Conservation (phyloP, 2,888 invertebrate genomes). For the Cephonodes hylas region DNA sequence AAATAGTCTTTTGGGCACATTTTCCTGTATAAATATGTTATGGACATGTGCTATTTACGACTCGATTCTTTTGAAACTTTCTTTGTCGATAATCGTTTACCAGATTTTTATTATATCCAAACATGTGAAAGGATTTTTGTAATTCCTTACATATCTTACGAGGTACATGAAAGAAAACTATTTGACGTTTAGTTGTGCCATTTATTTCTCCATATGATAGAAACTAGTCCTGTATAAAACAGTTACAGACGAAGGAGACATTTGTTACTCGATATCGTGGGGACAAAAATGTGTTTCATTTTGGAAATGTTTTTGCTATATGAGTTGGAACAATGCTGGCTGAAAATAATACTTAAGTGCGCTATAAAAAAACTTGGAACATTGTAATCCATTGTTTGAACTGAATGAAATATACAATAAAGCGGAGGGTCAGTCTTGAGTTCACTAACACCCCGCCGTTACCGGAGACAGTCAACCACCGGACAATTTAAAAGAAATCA, state of each 20-base stretch:
- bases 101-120: background rate
- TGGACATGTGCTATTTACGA: background rate
- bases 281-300: background rate
- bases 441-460: slow-evolving; percentile 15
- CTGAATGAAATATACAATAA: background rate
- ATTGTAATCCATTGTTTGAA: slow-evolving; percentile 6
- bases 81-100: slow-evolving; percentile 3
- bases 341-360: background rate
- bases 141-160: background rate
- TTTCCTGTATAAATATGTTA: background rate
- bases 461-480: slow-evolving; percentile 28
- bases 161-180: background rate
- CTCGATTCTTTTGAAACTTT: background rate
- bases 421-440: slow-evolving; percentile 5
- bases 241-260: background rate
- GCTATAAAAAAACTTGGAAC: background rate
- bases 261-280: background rate
- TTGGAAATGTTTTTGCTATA: background rate
- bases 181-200: background rate
- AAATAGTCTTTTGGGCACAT: slow-evolving; percentile 15
- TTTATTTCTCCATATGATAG: background rate
- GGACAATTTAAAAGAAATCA: slow-evolving; percentile 51
- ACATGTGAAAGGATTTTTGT: background rate
- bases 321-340: background rate
- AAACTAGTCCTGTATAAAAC: background rate